Conservation (phyloP, 2,888 invertebrate genomes). For the Xanthia icteritia region DNA sequence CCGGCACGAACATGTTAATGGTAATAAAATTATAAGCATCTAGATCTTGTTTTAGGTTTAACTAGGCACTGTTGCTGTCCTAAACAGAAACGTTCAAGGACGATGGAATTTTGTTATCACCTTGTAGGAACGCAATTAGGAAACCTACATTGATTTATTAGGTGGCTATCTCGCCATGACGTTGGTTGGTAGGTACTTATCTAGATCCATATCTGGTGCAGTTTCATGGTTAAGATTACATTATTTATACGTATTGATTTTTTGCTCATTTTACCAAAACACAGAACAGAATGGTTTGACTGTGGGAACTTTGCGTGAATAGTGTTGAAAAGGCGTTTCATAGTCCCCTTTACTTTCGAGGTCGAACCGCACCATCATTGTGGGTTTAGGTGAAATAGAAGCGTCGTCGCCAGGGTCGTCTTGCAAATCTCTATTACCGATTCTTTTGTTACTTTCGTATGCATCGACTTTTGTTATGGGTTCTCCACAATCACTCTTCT, state of each 20-base stretch:
- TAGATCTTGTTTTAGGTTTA: not conserved
- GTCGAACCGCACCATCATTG: conserved; percentile 61
- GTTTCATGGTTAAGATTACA: conserved; percentile 17
- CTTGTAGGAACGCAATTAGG: not conserved
- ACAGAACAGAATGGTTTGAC: not conserved
- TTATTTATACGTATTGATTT: not conserved
- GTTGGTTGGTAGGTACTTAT: not conserved
- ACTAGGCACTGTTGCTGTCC: not conserved
- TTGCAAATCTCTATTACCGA: conserved; percentile 57
- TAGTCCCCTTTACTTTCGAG: conserved; percentile 67
- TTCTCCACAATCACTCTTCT: conserved; percentile 24
- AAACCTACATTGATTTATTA: conserved; percentile 4
- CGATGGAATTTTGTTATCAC: conserved; percentile 9
- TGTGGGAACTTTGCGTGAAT: conserved; percentile 1
- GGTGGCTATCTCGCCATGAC: conserved; percentile 17
- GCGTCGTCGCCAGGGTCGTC: conserved; percentile 57
- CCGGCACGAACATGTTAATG: no score
- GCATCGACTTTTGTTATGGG: conserved; percentile 44
- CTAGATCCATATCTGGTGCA: conserved; percentile 6
- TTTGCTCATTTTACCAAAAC: conserved; percentile 11
- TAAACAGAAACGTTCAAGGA: conserved; percentile 16
- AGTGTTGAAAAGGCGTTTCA: conserved; percentile 52
- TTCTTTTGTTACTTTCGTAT: conserved; percentile 56
- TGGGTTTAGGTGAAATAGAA: conserved; percentile 62
- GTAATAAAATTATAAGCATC: not conserved